These are phyloP conservation scores for Tetragnatha montana DNA, from an alignment of 2,888 invertebrate genomes.

Conservation along the genomic window DNA sequence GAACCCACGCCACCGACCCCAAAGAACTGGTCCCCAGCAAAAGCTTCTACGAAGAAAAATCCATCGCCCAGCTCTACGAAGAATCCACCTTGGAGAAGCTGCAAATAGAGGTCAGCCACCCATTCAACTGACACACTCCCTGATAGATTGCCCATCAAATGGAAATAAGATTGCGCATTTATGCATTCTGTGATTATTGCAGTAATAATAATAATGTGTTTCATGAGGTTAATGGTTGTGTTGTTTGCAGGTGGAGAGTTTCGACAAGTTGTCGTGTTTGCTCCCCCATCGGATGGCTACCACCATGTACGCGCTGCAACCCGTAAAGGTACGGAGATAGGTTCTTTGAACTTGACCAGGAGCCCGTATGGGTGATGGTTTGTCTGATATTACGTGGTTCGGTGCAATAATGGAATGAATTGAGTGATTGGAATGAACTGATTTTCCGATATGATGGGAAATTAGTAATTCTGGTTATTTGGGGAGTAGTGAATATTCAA, in stretches of 20 bases:
- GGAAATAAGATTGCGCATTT: background rate
- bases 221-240: constrained; percentile 8
- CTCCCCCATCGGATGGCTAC: constrained; percentile 75
- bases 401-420: background rate
- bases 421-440: too few species aligned
- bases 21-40: constrained; percentile 11
- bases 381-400: background rate
- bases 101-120: constrained; percentile 80
- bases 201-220: background rate
- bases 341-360: constrained; percentile 16
- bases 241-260: constrained; percentile 75
- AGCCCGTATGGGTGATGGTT: background rate
- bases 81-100: constrained; percentile 83
- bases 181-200: background rate
- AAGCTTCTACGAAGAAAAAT: constrained; percentile 75
- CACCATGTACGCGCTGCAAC: constrained; percentile 75
- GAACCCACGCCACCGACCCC: background rate
- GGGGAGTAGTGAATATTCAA: too few species aligned
- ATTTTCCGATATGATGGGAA: too few species aligned
- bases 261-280: constrained; percentile 75
- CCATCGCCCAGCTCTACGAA: constrained; percentile 80
- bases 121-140: background rate
- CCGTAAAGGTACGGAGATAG: constrained; percentile 75
- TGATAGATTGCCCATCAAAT: background rate
- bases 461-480: too few species aligned